Evolutionary conservation across 2,113 vertebrate species (phyloP).

Genomic region (Oreotrochilus melanogaster): DNA sequence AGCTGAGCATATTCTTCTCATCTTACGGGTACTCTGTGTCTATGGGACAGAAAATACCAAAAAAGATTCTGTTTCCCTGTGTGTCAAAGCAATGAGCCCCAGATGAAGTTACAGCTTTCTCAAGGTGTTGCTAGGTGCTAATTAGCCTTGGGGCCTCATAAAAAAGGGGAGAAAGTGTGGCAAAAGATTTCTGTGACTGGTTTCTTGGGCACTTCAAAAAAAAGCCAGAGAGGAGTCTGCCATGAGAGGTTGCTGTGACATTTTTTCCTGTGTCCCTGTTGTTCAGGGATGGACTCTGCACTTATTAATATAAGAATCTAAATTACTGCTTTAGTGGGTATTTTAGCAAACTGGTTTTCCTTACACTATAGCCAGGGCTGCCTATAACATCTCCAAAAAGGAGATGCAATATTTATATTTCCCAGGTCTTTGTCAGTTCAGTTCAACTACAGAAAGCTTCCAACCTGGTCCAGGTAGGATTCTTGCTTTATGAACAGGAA

Average conservation of each 20-base stretch:
- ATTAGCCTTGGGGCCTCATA: neutral
- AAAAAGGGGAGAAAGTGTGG: neutral
- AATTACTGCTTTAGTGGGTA: neutral
- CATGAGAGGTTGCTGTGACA: neutral
- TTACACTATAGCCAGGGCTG: neutral
- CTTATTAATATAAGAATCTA: neutral
- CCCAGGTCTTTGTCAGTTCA: neutral
- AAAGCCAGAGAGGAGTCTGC: neutral
- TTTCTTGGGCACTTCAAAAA: neutral
- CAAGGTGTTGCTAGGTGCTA: neutral
- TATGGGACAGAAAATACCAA: neutral
- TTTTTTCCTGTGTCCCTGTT: neutral
- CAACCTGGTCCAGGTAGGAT: neutral
- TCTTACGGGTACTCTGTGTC: neutral
- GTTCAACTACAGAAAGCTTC: neutral
- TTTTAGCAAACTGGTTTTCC: neutral
- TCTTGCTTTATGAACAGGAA: no score
- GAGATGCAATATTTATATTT: neutral
- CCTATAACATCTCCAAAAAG: neutral
- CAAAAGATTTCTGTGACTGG: neutral
- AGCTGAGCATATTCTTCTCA: constrained; percentile 28
- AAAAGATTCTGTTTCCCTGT: neutral
- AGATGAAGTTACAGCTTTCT: neutral
- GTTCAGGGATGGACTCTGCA: neutral
- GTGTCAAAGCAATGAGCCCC: neutral